phyloP scores from a whole-genome alignment of 2,113 vertebrate genomes.

The Orientallactaga bullata region DNA sequence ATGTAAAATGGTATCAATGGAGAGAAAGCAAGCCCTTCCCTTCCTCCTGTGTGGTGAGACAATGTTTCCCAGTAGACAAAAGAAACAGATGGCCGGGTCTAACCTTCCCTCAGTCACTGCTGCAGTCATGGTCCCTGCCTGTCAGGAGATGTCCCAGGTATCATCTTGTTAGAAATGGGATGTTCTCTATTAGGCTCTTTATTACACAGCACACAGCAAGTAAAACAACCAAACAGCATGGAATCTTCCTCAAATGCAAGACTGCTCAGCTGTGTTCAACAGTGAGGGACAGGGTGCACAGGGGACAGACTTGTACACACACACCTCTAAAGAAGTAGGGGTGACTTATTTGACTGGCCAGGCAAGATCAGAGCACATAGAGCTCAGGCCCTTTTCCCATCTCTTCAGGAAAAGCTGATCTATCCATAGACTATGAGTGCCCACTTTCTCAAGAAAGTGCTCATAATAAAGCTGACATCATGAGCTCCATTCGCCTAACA shows the following conservation, averaged over 20 bases:
- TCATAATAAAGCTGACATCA: not conserved
- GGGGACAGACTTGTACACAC: not conserved
- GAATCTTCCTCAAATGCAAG: not conserved
- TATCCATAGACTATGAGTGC: not conserved
- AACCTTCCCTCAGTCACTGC: not conserved
- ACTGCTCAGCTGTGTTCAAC: not conserved
- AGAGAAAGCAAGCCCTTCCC: not conserved
- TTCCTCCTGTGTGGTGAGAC: not conserved
- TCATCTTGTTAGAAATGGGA: not conserved
- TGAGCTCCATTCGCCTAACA: not conserved
- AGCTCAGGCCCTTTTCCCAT: not conserved
- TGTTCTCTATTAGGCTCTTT: not conserved
- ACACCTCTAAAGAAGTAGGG: not conserved
- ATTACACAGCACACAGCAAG: not conserved
- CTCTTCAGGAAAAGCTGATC: not conserved
- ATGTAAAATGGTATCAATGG: not conserved
- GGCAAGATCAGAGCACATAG: not conserved
- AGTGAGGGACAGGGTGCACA: not conserved
- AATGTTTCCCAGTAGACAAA: not conserved
- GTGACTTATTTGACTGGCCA: not conserved
- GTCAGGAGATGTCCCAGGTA: not conserved
- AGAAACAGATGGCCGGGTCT: not conserved
- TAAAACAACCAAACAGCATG: not conserved
- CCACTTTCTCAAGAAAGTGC: slow-evolving; percentile 7
- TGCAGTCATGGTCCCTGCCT: not conserved